Evolutionary conservation across 2,113 vertebrate genomes (phyloP), one percentile per base, ranked within the genome.

Genomic region (Hemicordylus capensis): DNA sequence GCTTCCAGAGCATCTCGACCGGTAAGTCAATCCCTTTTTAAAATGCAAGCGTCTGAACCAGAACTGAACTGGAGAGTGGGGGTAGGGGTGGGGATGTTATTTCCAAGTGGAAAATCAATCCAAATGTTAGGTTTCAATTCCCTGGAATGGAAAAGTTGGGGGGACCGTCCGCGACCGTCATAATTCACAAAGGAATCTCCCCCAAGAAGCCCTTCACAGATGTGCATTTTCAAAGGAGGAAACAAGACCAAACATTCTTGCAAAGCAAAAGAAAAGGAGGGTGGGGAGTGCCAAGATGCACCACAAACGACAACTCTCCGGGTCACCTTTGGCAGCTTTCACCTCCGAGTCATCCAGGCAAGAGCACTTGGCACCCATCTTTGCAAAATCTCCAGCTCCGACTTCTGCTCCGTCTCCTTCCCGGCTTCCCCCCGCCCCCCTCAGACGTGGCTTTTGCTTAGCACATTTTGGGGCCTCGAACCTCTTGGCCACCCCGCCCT

Each of bases 351-450:
- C 66, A 81, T 85, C 64, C 44, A 58, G 0, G 0, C 67, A 86
- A 66, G 67, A 90, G 78, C 92, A 91, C 87, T 83, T 86, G 34
- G 37, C 28, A 56, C 82, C 87, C 91, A 86, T 3, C n/a, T 54
- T 44, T 5, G 75, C 1, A 42, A 73, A 34, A 9, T 17, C 9
- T 0, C 0, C 0, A 42, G 19, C 63, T 39, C 61, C n/a, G n/a
- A n/a, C n/a, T 8, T 66, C 37, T 48, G 1, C 48, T 61, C 63
- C 61, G 14, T 59, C 59, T 42, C 83, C 76, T 42, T 48, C 24
- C 37, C 17, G 19, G 4, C 34, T 37, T 22, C 9, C 10, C 51
- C 44, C 66, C 48, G 28, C 59, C 59, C 56, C 73, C 28, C 39
- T 34, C 81, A 39, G 76, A 61, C 31, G 69, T 72, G 85, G 58